Evolutionary conservation across 2,113 vertebrate genomes (phyloP).

Genomic region (Helogale parvula): DNA sequence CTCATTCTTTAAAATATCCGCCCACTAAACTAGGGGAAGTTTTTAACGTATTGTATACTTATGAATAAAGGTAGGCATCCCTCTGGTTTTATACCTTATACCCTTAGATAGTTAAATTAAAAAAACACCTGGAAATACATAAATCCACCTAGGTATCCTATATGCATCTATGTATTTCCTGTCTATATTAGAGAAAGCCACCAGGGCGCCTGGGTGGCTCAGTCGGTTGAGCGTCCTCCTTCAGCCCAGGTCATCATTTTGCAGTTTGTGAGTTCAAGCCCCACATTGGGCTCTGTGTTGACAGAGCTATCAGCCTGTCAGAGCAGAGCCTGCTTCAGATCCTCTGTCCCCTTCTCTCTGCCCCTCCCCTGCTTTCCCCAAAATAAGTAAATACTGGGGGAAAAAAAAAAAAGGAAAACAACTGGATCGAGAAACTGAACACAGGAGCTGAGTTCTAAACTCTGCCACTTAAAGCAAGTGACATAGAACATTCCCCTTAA

Average conservation of each 20-base stretch:
- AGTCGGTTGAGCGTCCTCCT: too few species aligned
- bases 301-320: too few species aligned
- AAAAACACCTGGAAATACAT: not conserved
- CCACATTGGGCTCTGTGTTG: too few species aligned
- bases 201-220: not conserved
- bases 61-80: not conserved
- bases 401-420: not conserved
- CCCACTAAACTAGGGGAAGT: not conserved
- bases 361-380: too few species aligned
- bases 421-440: not conserved
- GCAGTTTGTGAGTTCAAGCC: too few species aligned
- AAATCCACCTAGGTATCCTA: not conserved
- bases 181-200: not conserved
- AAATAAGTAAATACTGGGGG: too few species aligned
- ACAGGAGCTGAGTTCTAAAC: not conserved
- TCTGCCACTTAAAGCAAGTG: not conserved
- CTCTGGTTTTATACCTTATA: not conserved
- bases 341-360: too few species aligned
- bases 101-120: not conserved
- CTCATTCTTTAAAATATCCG: not conserved
- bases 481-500: not conserved
- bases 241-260: too few species aligned
- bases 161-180: not conserved
- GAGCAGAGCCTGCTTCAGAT: too few species aligned
- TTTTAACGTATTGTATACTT: not conserved